phyloP scores from a whole-genome alignment of 2,797 vertebrate genomes.

The Melanotaenia nigrans region DNA sequence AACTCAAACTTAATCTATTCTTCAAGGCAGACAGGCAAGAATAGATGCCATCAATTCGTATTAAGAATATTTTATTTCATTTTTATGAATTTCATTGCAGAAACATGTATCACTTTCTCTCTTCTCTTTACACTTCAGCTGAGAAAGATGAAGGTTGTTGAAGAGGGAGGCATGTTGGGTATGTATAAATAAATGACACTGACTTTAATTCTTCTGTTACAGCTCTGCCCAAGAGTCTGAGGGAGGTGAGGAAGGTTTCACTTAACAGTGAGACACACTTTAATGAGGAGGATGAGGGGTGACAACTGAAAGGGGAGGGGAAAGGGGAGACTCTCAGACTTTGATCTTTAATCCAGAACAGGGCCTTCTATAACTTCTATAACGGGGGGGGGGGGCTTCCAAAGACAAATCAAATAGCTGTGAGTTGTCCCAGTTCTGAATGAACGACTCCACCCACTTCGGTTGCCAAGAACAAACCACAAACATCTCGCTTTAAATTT shows the following conservation, averaged over 20 bases:
- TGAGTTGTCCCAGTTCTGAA: constrained; percentile 13
- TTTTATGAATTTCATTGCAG: neutral
- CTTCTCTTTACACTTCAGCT: neutral
- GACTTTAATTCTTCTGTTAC: neutral
- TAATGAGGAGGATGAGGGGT: constrained; percentile 13
- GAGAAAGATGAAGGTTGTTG: neutral
- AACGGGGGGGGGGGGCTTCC: neutral
- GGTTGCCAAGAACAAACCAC: constrained; percentile 33
- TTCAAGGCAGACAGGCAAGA: neutral
- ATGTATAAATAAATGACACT: neutral
- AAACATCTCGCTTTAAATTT: constrained; percentile 12
- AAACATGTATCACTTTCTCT: neutral
- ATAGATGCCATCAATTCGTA: neutral
- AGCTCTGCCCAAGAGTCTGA: neutral
- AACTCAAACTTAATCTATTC: neutral
- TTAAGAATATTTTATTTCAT: neutral
- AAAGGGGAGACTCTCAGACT: neutral
- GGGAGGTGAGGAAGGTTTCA: constrained; percentile 7
- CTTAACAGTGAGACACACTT: constrained; percentile 25
- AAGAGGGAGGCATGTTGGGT: neutral
- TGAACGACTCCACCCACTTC: constrained; percentile 18
- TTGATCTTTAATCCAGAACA: constrained; percentile 32
- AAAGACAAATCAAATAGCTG: constrained; percentile 1
- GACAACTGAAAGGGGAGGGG: neutral
- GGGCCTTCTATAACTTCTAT: neutral